Evolutionary conservation across 1,140 invertebrate species (phyloP).

Genomic region (Drosophila kurseongensis): DNA sequence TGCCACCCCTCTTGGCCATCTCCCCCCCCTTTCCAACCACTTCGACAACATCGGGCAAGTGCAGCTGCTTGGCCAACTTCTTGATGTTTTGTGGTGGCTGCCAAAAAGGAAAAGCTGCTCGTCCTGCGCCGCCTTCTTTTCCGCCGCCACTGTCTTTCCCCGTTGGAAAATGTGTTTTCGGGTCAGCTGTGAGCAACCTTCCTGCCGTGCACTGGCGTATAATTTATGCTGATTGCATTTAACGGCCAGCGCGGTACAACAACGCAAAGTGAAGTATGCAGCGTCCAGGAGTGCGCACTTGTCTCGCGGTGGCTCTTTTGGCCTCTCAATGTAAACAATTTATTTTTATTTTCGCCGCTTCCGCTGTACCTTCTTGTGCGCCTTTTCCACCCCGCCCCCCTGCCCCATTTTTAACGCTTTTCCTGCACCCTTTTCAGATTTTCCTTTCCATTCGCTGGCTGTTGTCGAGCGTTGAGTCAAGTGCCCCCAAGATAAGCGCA

Average conservation of each 20-base stretch:
- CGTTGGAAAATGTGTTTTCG: slow-evolving; percentile 77
- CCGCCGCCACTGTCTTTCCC: slow-evolving; percentile 17
- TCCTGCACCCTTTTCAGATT: slow-evolving; percentile 10
- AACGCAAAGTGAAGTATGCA: slow-evolving; percentile 55
- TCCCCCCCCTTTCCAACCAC: background rate
- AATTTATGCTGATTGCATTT: slow-evolving; percentile 83
- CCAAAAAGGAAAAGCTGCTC: slow-evolving; percentile 63
- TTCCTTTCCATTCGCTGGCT: slow-evolving; percentile 26
- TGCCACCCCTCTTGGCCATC: background rate
- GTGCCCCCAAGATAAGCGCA: slow-evolving; percentile 69
- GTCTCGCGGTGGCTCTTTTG: slow-evolving; percentile 50
- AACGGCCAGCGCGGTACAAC: slow-evolving; percentile 49
- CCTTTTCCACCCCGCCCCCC: slow-evolving; percentile 18
- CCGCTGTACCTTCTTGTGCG: slow-evolving; percentile 34
- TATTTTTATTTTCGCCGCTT: slow-evolving; percentile 63
- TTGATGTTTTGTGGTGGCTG: slow-evolving; percentile 71
- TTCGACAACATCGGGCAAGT: slow-evolving; percentile 15
- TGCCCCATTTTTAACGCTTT: slow-evolving; percentile 1
- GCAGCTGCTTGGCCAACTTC: slow-evolving; percentile 62
- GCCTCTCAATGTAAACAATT: slow-evolving; percentile 56
- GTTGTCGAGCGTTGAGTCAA: slow-evolving; percentile 59
- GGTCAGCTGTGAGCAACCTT: slow-evolving; percentile 72
- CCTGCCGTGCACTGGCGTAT: slow-evolving; percentile 54
- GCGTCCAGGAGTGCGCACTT: slow-evolving; percentile 63
- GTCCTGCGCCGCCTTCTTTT: slow-evolving; percentile 16